Evolutionary conservation across 2,797 vertebrate genomes (phyloP).

Genomic region (Gymnothorax reevesii): DNA sequence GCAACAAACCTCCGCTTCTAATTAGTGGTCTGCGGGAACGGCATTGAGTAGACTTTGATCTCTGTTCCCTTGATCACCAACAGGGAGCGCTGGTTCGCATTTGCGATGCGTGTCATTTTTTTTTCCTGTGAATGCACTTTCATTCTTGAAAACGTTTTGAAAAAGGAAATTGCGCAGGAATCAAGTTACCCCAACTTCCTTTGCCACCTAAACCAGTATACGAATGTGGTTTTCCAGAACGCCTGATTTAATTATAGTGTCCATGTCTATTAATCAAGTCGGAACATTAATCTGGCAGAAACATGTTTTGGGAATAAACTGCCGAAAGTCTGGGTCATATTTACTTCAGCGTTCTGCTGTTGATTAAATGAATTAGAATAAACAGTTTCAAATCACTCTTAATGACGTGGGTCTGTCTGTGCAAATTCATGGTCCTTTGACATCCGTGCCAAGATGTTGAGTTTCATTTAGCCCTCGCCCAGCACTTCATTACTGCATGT

Average conservation of each 20-base stretch:
- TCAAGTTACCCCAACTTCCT: neutral
- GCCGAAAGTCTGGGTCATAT: neutral
- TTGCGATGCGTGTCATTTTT: neutral
- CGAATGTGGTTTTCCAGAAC: neutral
- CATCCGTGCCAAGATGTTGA: too few species aligned
- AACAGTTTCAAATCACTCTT: neutral
- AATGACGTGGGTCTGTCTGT: neutral
- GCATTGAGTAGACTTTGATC: neutral
- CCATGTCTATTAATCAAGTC: neutral
- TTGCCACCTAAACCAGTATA: neutral
- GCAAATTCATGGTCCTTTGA: too few species aligned
- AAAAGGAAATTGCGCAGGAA: neutral
- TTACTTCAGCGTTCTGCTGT: neutral
- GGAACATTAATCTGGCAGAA: neutral
- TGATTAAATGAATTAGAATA: neutral
- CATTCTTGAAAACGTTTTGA: neutral
- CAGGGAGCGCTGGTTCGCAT: slow-evolving; percentile 9
- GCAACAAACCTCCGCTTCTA: slow-evolving; percentile 17
- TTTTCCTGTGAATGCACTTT: neutral
- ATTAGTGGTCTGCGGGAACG: slow-evolving; percentile 9
- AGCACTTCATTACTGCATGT: neutral
- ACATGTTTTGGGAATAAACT: neutral
- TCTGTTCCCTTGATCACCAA: neutral
- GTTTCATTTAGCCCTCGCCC: too few species aligned
- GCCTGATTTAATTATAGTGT: neutral